phyloP scores from a whole-genome alignment of 2,888 invertebrate species.

The Melipona beecheii region DNA sequence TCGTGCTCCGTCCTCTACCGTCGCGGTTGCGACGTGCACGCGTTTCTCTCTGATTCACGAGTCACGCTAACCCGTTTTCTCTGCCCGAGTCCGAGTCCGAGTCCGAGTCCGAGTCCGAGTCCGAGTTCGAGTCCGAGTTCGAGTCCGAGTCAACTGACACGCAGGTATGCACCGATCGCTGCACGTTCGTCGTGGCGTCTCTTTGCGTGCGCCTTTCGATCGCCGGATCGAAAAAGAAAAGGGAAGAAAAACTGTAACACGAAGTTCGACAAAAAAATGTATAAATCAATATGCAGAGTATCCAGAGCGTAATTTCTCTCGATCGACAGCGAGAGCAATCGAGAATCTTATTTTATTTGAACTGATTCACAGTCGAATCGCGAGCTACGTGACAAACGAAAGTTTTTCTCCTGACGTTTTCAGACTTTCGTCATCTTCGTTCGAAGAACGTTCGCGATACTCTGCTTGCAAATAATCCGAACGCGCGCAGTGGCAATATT shows the following conservation, averaged over 20 bases:
- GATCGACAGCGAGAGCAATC: not conserved
- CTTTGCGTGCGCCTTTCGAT: constrained; percentile 39
- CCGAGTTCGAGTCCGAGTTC: too few relatives aligned
- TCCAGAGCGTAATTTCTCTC: not conserved
- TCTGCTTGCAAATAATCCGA: not conserved
- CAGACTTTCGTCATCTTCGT: not conserved
- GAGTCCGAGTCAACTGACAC: constrained; percentile 43
- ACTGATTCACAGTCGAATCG: not conserved
- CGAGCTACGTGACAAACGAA: not conserved
- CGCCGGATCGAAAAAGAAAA: not conserved
- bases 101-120: constrained; percentile 40
- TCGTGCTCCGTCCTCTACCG: not conserved
- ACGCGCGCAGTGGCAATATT: not conserved
- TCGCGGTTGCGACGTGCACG: constrained; percentile 15
- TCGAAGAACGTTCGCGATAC: not conserved
- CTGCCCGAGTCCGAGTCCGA: constrained; percentile 35
- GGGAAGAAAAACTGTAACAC: not conserved
- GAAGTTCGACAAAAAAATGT: not conserved
- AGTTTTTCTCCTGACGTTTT: not conserved
- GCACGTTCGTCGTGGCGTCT: constrained; percentile 26
- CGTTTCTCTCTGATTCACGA: constrained; percentile 55
- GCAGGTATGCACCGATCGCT: constrained; percentile 52
- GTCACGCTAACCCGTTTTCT: constrained; percentile 60
- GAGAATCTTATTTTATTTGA: constrained; percentile 1
- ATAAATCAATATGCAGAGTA: not conserved